Evolutionary conservation across 2,888 invertebrate genomes (phyloP), one percentile per base, ranked within the genome.

Genomic region (Mesorhabditis sp.): DNA sequence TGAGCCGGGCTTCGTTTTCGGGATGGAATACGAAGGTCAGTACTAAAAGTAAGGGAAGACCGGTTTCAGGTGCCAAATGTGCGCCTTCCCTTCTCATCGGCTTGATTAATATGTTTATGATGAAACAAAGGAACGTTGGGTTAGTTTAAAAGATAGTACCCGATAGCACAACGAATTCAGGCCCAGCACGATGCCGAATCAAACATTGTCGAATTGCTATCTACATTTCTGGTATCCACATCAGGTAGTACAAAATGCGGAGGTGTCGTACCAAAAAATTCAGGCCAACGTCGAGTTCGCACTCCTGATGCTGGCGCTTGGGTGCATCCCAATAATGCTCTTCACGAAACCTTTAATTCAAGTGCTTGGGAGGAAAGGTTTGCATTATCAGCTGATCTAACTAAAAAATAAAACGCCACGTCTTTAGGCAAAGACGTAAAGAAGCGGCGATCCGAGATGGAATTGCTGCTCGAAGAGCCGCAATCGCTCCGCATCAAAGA

Each of bases 201-300:
- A 28, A 28, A 28, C 28, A 28, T 28, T 28, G 28, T 28, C 61
- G 41, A 77, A 73, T 45, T 85, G 82, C 66, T 77, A 80, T 66
- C 70, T 83, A 72, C 76, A 71, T 79, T 86, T 86, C 66, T 86
- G 86, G 87, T 85, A 70, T 78, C 87, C 81, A 82, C 63, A 78
- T 72, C 84, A 84, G 80, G 84, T 80, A 44, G 5, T 43, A 15
- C 28, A 4, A 45, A 15, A 13, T 50, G 6, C 2, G 4, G 7
- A n/a, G 6, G 7, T 7, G 7, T 4, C 5, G 50, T 28, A 44
- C n/a, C 61, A 41, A 28, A 67, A 15, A 62, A 67, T 50, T 10
- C 58, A 50, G 58, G n/a, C 7, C 7, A n/a, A 50, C 7, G n/a
- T 50, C 58, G 58, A 50, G 58, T n/a, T 10, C 58, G 7, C 7